Evolutionary conservation across 2,797 vertebrate genomes (phyloP), one percentile per base, ranked within the genome.

Genomic region (Oceanodroma leucorhoa): DNA sequence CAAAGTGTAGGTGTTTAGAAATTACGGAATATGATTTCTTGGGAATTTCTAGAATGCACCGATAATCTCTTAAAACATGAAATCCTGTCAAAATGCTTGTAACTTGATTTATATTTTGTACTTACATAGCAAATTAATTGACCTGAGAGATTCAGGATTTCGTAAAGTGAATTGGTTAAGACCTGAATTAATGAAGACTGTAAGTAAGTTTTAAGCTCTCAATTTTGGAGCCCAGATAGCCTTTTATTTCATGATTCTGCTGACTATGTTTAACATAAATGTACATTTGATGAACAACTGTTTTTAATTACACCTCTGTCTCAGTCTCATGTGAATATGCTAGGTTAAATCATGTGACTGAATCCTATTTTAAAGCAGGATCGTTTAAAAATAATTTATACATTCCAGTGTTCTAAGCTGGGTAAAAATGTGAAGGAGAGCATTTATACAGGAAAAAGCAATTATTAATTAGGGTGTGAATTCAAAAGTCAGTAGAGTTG

Each of bases 1-100:
- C 94, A 61, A 87, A 95, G 96, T 75, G 53, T 94, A 97, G 97
- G 98, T 98, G 93, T 97, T 95, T 83, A 83, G 94, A 96, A 95
- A 95, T 93, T 30, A 72, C 79, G 34, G 84, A 32, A 27, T 53
- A 9, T 6, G 54, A 75, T 96, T 95, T 81, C 96, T 61, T 76
- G 96, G 96, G 94, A 92, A 92, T 97, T 96, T 84, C 73, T 48
- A 71, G 96, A 94, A 92, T 6, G 61, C 83, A 34, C 34, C 8
- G 30, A 73, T 94, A 85, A 93, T 87, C 83, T 90, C 95, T 69
- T 85, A 57, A 90, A 95, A 83, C 80, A 46, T 11, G 54, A 96
- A 83, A 50, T 93, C 66, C 87, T 79, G 89, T 95, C 95, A 60
- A 38, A 94, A 89, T 10, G 20, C 96, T 91, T 53, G 75, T 45